Evolutionary conservation across 2,888 invertebrate genomes (phyloP).

Genomic region (Phasia obesa): DNA sequence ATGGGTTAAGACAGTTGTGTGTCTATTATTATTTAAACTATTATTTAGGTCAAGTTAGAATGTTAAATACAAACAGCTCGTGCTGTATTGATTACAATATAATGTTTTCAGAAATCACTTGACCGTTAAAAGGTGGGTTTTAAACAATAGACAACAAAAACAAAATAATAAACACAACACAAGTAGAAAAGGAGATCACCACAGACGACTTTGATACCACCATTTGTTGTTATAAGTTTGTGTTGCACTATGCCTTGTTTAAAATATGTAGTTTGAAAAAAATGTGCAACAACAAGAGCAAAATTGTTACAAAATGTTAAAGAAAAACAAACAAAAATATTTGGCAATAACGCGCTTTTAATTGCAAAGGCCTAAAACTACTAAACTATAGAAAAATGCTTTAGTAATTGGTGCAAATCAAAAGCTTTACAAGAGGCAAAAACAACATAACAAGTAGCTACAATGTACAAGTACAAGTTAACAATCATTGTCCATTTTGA

Average conservation of each 20-base stretch:
- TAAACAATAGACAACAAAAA: constrained; percentile 6
- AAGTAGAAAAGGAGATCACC: constrained; percentile 35
- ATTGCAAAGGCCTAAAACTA: constrained; percentile 73
- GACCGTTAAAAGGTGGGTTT: constrained; percentile 50
- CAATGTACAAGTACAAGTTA: neutral
- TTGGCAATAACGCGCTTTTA: constrained; percentile 70
- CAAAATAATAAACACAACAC: constrained; percentile 3
- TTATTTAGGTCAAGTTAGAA: constrained; percentile 67
- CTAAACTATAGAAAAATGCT: constrained; percentile 49
- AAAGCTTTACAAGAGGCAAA: constrained; percentile 51
- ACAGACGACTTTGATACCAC: constrained; percentile 60
- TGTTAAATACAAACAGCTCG: constrained; percentile 57
- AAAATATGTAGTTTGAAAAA: constrained; percentile 15
- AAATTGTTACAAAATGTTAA: constrained; percentile 58
- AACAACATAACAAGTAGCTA: neutral
- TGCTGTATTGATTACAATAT: constrained; percentile 48
- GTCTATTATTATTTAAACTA: neutral
- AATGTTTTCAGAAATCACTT: constrained; percentile 50
- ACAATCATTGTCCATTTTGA: constrained; percentile 47
- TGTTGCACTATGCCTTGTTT: constrained; percentile 40
- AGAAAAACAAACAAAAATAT: constrained; percentile 36
- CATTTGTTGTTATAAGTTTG: constrained; percentile 23
- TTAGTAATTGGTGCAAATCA: constrained; percentile 78
- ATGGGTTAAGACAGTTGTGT: constrained; percentile 29
- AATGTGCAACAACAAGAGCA: constrained; percentile 63